phyloP scores from a whole-genome alignment of 2,888 invertebrate genomes.

The Thyatira batis region DNA sequence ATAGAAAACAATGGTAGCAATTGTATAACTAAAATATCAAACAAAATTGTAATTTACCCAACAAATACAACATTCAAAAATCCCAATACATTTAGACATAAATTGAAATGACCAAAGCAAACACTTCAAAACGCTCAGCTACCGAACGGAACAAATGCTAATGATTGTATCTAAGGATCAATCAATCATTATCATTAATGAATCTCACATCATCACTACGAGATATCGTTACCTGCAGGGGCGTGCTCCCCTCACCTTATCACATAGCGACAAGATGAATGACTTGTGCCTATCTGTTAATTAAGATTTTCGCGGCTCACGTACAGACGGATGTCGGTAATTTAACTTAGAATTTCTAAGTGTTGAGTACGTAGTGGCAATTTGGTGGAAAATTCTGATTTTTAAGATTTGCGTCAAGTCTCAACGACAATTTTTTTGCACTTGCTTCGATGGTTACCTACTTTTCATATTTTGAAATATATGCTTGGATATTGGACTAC shows the following conservation, averaged over 20 bases:
- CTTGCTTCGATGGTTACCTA: too few relatives aligned
- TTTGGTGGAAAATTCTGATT: background rate
- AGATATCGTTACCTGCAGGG: conserved; percentile 54
- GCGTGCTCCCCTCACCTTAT: conserved; percentile 59
- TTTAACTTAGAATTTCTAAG: conserved; percentile 70
- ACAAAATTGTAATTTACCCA: too few relatives aligned
- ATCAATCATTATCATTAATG: conserved; percentile 51
- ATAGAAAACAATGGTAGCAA: too few relatives aligned
- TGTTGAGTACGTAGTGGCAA: conserved; percentile 26
- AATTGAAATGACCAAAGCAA: background rate
- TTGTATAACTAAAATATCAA: too few relatives aligned
- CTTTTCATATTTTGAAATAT: too few relatives aligned
- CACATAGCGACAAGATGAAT: conserved; percentile 68
- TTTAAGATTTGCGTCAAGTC: background rate
- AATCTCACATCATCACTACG: conserved; percentile 49
- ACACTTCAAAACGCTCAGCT: conserved; percentile 20
- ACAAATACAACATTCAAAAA: background rate
- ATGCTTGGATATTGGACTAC: too few relatives aligned
- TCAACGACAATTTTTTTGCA: background rate
- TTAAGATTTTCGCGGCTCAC: conserved; percentile 80
- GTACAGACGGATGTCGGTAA: conserved; percentile 72
- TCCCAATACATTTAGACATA: background rate
- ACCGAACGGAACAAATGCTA: conserved; percentile 20
- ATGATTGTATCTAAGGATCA: conserved; percentile 25
- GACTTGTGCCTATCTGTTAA: conserved; percentile 77